Percentiles rank a stretch among this genome's conserved stretches.
phyloP scores from a whole-genome alignment of 2,888 invertebrate species.

The Germaria angustata region DNA sequence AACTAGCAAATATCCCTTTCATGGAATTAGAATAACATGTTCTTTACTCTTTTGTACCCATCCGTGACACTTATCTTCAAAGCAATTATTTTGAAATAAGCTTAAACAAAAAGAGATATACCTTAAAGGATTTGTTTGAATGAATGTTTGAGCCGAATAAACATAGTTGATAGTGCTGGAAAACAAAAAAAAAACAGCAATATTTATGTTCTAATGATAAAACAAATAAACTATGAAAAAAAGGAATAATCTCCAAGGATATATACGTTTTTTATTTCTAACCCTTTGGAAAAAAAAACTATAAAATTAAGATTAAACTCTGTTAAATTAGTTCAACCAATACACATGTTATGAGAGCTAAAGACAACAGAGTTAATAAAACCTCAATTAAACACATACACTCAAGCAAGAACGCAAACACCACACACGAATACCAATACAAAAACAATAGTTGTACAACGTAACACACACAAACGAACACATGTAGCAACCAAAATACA shows the following conservation, averaged over 20 bases:
- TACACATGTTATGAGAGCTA: constrained; percentile 34
- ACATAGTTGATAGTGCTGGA: neutral
- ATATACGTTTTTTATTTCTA: neutral
- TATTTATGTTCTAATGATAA: constrained; percentile 27
- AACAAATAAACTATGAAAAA: constrained; percentile 4
- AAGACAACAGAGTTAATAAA: constrained; percentile 45
- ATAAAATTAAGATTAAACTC: constrained; percentile 42
- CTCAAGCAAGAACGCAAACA: neutral
- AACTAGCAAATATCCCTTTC: neutral
- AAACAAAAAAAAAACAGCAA: neutral
- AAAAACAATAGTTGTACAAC: neutral
- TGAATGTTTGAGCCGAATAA: neutral
- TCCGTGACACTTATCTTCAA: constrained; percentile 1
- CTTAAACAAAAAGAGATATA: neutral
- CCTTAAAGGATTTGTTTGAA: constrained; percentile 27
- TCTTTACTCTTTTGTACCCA: neutral
- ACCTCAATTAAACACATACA: neutral
- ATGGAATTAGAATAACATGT: neutral
- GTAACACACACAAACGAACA: neutral
- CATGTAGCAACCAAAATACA: constrained; percentile 24
- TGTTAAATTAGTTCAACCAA: constrained; percentile 56
- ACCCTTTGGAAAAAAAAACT: constrained; percentile 1
- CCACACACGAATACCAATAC: neutral
- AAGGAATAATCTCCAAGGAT: neutral
- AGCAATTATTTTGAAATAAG: constrained; percentile 4